Conservation (phyloP, 2,888 invertebrate genomes). For the Gari tellinella region DNA sequence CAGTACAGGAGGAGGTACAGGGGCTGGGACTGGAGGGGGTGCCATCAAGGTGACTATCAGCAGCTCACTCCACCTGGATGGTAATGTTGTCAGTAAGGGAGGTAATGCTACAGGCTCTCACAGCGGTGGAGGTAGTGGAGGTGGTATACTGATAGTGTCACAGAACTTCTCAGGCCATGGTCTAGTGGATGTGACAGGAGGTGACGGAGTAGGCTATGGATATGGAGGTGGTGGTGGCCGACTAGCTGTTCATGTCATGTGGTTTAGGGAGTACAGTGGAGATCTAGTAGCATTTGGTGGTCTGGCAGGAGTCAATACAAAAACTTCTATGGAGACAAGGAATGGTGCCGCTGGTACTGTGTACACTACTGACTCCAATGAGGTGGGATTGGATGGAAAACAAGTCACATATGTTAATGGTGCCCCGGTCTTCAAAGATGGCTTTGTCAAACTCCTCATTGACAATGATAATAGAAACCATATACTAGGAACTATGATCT, state of each 20-base stretch:
- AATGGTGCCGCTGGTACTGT: slow-evolving; percentile 73
- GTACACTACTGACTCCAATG: slow-evolving; percentile 65
- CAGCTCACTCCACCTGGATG: slow-evolving; percentile 70
- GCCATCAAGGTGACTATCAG: slow-evolving; percentile 62
- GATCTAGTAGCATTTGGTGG: slow-evolving; percentile 69
- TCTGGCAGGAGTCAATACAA: slow-evolving; percentile 34
- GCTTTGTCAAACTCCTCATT: slow-evolving; percentile 61
- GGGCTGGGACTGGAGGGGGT: slow-evolving; percentile 70
- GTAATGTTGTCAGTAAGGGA: slow-evolving; percentile 63
- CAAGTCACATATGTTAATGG: slow-evolving; percentile 51
- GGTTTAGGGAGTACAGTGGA: slow-evolving; percentile 70
- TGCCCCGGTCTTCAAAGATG: slow-evolving; percentile 54
- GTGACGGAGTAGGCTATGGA: slow-evolving; percentile 58
- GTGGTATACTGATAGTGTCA: slow-evolving; percentile 68
- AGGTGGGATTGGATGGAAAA: slow-evolving; percentile 53
- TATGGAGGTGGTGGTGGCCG: slow-evolving; percentile 74
- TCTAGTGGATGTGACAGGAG: slow-evolving; percentile 65
- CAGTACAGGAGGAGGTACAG: slow-evolving; percentile 70
- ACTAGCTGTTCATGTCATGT: slow-evolving; percentile 66
- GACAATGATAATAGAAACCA: slow-evolving; percentile 75
- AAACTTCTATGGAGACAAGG: slow-evolving; percentile 39
- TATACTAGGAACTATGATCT: slow-evolving; percentile 65
- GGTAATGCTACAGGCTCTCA: slow-evolving; percentile 53
- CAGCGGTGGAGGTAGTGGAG: slow-evolving; percentile 75
- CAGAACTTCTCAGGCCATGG: slow-evolving; percentile 76